Base-by-base conservation (phyloP, 2,888 invertebrate genomes). In the Brachypalpus laphriformis region DNA sequence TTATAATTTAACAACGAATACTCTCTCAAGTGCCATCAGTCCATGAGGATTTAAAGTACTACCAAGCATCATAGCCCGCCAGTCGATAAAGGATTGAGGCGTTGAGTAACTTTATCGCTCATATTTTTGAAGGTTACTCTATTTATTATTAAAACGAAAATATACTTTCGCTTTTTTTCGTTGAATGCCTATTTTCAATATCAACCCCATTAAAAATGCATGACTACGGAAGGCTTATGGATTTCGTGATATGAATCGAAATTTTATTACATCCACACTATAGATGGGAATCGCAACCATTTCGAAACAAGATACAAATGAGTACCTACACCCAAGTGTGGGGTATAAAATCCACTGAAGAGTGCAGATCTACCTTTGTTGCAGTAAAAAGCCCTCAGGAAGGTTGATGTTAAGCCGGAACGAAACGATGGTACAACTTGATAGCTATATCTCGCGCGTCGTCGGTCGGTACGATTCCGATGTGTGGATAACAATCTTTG, bases 131-230 rank as follows among this genome's bases (percentile, higher is more conserved):
- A 45, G 28, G 47, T 20, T 47, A 8, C 37, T 25, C 22, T 9
- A 51, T 66, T 40, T 66, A 66, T 66, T 66, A 66, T 40, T 66
- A 25, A 61, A n/a, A 8, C 2, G 8, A 65, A 22, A 14, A 9
- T 14, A 14, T 14, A 5, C 14, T 34, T 14, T 40, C 11, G 2
- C 14, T 45, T 40, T 14, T 37, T 37, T 22, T n/a, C 11, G 14
- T 61, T 25, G 14, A 61, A 28, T 61, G 25, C 16, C 16, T 45
- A 34, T 56, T 57, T 56, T 14, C 16, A 57, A 9, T 22, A 34
- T 4, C 20, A n/a, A 7, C 11, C 14, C 31, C 18, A 18, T 57
- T 37, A 63, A 47, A 47, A 3, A n/a, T 18, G 54, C 18, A 45
- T 45, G 18, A 45, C 45, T 18, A 18, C 45, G 45, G 18, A 20